phyloP scores from a whole-genome alignment of 1,140 invertebrate genomes.

The Calycopis cecrops region DNA sequence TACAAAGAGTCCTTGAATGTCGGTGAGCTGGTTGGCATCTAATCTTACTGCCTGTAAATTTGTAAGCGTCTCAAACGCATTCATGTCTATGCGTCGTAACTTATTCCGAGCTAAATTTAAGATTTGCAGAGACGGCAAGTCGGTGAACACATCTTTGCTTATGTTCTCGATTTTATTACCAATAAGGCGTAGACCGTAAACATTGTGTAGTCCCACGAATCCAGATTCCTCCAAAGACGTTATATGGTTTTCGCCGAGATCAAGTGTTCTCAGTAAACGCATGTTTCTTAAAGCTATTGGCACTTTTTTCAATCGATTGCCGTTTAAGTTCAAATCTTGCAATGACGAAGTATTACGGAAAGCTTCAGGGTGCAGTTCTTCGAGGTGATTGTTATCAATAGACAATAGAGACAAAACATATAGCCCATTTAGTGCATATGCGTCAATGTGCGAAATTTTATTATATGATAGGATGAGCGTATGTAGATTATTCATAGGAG shows the following conservation, averaged over 20 bases:
- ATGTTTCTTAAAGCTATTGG: slow-evolving; percentile 86
- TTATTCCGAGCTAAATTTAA: slow-evolving; percentile 92
- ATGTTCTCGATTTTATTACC: slow-evolving; percentile 93
- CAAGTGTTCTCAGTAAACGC: slow-evolving; percentile 84
- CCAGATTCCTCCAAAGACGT: slow-evolving; percentile 84
- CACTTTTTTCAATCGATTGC: slow-evolving; percentile 87
- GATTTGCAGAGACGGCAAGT: slow-evolving; percentile 88
- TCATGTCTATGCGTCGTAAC: slow-evolving; percentile 86
- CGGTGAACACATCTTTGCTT: slow-evolving; percentile 86
- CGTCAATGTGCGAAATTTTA: slow-evolving; percentile 84
- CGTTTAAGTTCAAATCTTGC: slow-evolving; percentile 90
- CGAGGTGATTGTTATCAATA: slow-evolving; percentile 86
- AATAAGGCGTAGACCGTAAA: slow-evolving; percentile 89
- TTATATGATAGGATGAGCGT: slow-evolving; percentile 88
- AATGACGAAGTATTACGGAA: slow-evolving; percentile 88
- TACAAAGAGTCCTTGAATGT: slow-evolving; percentile 90
- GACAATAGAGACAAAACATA: slow-evolving; percentile 86
- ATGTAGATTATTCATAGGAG: slow-evolving; percentile 89
- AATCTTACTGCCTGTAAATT: slow-evolving; percentile 90
- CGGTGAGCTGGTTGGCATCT: slow-evolving; percentile 89
- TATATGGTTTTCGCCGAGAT: slow-evolving; percentile 90
- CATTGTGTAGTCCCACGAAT: slow-evolving; percentile 86
- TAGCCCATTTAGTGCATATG: slow-evolving; percentile 85
- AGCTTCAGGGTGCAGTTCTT: slow-evolving; percentile 85
- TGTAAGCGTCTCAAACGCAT: slow-evolving; percentile 86